These are phyloP conservation scores for Andrena bicolor DNA, from an alignment of 2,888 invertebrate species.

Conservation along the genomic window DNA sequence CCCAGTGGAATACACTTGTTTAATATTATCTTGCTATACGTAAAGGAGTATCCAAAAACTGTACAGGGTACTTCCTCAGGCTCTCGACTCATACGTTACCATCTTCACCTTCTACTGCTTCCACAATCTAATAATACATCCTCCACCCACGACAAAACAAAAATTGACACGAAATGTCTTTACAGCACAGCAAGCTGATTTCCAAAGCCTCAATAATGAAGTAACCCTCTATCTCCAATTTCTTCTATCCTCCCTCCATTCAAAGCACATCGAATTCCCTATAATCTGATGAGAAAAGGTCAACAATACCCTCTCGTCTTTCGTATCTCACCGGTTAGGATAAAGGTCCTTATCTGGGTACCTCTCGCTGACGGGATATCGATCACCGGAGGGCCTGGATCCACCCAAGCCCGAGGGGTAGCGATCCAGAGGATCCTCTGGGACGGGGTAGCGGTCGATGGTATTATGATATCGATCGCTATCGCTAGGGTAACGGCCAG, in stretches of 20 bases:
- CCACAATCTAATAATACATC: too few species aligned
- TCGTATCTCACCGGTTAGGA: constrained; percentile 74
- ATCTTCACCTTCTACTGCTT: too few species aligned
- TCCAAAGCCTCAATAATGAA: neutral
- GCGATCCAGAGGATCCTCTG: constrained; percentile 79
- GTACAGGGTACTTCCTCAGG: too few species aligned
- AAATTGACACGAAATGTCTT: too few species aligned
- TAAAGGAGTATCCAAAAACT: too few species aligned
- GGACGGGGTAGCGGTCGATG: constrained; percentile 85
- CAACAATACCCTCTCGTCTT: neutral
- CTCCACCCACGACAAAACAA: too few species aligned
- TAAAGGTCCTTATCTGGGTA: constrained; percentile 81
- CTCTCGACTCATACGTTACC: too few species aligned
- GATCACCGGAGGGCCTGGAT: constrained; percentile 85
- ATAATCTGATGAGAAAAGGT: constrained; percentile 4
- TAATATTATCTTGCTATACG: too few species aligned
- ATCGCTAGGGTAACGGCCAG: constrained; percentile 85
- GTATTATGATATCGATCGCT: constrained; percentile 81
- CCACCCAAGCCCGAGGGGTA: constrained; percentile 77
- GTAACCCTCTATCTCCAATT: neutral
- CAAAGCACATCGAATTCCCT: neutral
- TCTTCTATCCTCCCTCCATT: neutral
- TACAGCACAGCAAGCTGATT: neutral
- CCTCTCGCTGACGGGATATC: constrained; percentile 86
- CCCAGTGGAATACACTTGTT: too few species aligned